Evolutionary conservation across 92 coral and sea anemone genomes (phyloP), one percentile per base, ranked within the genome.

Genomic region (Phymanthus crucifer): DNA sequence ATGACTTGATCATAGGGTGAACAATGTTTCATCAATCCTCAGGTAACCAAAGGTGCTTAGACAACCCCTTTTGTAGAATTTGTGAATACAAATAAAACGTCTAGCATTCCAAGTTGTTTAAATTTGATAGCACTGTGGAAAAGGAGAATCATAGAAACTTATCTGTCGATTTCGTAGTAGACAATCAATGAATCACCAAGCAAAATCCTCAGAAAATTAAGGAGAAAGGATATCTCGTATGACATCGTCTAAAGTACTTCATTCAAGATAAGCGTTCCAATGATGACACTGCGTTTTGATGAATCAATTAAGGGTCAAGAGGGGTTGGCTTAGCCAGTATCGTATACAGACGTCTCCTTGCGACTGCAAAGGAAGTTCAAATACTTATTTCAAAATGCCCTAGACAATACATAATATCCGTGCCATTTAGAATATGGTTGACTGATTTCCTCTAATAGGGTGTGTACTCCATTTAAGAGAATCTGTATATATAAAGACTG

Each of bases 311-410:
- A 29, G 13, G 68, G 68, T 61, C 68, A 61, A 61, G 68, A 24
- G 34, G 18, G 33, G 11, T 7, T 27, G 17, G 68, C 68, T 61
- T 61, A 61, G 13, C 68, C 68, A n/a, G 36, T 29, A 61, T 43
- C 14, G 35, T 24, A 26, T n/a, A 33, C 27, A 26, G 16, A 61
- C 11, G 32, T 61, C 34, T 23, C 68, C 34, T 24, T 27, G 29
- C 33, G 68, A 61, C 29, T 29, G 68, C 16, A 61, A 61, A 61
- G 68, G 68, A 61, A 61, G 68, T 61, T 61, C 34, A 61, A n/a
- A 54, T 54, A 54, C n/a, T n/a, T 54, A 54, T 54, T 29, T 61
- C 12, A 10, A 29, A 34, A 61, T 61, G 34, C 68, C 68, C 32
- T 8, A 27, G 29, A n/a, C 33, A 54, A 54, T 54, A 54, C n/a